A percentile compares a stretch with the other conserved stretches of the same genome.
These are phyloP conservation scores for Caradrina kadenii DNA, from an alignment of 2,888 invertebrate genomes.

Conservation along the genomic window DNA sequence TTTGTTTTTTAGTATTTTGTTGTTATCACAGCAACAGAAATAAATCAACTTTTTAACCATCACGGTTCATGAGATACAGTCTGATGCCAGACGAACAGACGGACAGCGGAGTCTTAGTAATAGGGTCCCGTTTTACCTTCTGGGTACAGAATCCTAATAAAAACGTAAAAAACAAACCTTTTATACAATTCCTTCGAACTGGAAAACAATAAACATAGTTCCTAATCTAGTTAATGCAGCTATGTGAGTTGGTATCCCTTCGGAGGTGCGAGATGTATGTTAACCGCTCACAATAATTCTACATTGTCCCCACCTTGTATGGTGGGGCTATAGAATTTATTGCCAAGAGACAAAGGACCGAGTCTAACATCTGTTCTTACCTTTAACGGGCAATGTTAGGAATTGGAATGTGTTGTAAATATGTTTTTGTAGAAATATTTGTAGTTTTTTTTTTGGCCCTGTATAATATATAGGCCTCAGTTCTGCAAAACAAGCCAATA, in stretches of 20 bases:
- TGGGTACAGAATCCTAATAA: neutral
- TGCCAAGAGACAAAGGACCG: conserved; percentile 63
- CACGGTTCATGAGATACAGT: too few species aligned
- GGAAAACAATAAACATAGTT: conserved; percentile 41
- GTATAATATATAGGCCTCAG: too few species aligned
- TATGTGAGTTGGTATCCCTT: conserved; percentile 45
- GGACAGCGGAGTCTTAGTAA: too few species aligned
- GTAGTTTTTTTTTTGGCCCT: too few species aligned
- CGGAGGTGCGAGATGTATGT: conserved; percentile 62
- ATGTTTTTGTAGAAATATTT: conserved; percentile 1
- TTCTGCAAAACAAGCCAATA: too few species aligned
- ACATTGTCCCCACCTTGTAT: conserved; percentile 62
- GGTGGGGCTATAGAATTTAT: conserved; percentile 65
- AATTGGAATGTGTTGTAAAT: conserved; percentile 45
- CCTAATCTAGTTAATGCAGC: conserved; percentile 55
- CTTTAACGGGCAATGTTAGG: conserved; percentile 47
- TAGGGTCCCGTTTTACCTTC: too few species aligned
- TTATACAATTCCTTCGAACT: conserved; percentile 8
- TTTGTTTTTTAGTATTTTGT: too few species aligned
- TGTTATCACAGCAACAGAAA: too few species aligned
- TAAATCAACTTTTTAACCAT: too few species aligned
- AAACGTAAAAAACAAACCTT: neutral
- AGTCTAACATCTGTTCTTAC: conserved; percentile 64
- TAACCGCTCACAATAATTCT: conserved; percentile 62
- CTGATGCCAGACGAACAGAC: too few species aligned